phyloP scores from a whole-genome alignment of 1,140 invertebrate species.

The Musca vetustissima region DNA sequence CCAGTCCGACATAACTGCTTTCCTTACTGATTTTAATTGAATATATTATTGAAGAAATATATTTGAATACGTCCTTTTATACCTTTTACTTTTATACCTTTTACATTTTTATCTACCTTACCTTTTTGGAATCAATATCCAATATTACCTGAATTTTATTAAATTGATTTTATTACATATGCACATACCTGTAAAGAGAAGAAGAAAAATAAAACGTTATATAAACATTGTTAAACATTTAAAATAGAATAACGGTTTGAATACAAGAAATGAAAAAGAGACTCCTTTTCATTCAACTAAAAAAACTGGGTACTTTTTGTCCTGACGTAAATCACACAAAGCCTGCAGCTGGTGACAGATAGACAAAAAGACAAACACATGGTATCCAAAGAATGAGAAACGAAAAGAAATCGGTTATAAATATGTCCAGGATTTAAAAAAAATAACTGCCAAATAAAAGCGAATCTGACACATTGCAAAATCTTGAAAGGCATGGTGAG shows the following conservation, averaged over 20 bases:
- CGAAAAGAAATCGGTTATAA: neutral
- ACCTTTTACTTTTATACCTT: too few relatives aligned
- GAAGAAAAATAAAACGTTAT: neutral
- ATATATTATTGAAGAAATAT: too few relatives aligned
- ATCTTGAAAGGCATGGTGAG: neutral
- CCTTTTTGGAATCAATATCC: too few relatives aligned
- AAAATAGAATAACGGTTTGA: neutral
- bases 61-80: too few relatives aligned
- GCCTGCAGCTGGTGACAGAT: neutral
- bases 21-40: too few relatives aligned
- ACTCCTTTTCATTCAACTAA: neutral
- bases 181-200: constrained; percentile 4
- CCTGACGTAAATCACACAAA: neutral
- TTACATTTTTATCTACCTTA: too few relatives aligned
- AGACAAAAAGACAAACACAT: neutral
- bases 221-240: neutral
- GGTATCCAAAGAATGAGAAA: neutral
- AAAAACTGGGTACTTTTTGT: neutral
- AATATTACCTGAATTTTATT: constrained; percentile 2
- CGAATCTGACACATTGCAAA: too few relatives aligned
- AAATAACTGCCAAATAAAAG: neutral
- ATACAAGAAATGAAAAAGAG: constrained; percentile 3
- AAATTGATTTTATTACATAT: neutral
- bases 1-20: too few relatives aligned
- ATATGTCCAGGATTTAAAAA: too few relatives aligned